phyloP scores from a whole-genome alignment of 2,888 invertebrate species.

The Clunio marinus region DNA sequence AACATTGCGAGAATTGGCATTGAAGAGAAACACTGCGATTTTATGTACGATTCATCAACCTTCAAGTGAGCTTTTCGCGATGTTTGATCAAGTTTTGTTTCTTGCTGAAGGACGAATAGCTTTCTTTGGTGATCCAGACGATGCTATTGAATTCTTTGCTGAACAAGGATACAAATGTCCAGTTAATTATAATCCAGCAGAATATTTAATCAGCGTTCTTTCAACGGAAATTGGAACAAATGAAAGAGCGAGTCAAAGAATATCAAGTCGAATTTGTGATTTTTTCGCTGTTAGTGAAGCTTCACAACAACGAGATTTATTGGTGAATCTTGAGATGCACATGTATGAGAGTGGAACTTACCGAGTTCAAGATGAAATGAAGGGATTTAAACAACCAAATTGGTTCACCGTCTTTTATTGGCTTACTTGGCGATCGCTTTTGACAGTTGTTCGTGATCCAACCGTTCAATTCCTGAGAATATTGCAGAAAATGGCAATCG shows the following conservation, averaged over 20 bases:
- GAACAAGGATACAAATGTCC: conserved; percentile 67
- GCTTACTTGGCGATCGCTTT: conserved; percentile 68
- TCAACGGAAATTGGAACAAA: conserved; percentile 69
- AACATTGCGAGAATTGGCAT: conserved; percentile 65
- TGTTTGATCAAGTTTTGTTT: conserved; percentile 75
- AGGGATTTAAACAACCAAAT: conserved; percentile 56
- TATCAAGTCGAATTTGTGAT: conserved; percentile 70
- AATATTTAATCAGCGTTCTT: conserved; percentile 79
- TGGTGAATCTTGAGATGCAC: conserved; percentile 68
- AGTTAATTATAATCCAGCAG: conserved; percentile 81
- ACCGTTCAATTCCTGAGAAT: conserved; percentile 70
- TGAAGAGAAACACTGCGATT: conserved; percentile 71
- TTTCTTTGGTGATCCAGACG: conserved; percentile 68
- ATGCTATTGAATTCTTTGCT: conserved; percentile 65
- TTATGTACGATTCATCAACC: conserved; percentile 94
- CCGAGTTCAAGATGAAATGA: conserved; percentile 29
- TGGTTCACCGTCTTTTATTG: conserved; percentile 71
- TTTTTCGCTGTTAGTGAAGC: conserved; percentile 72
- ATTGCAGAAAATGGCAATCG: conserved; percentile 78
- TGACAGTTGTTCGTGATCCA: conserved; percentile 75
- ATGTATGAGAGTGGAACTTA: conserved; percentile 52
- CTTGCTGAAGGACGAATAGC: conserved; percentile 85
- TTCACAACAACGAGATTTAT: conserved; percentile 69
- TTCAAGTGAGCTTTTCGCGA: conserved; percentile 76
- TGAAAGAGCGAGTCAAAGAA: conserved; percentile 66